Percentiles rank a stretch among this genome's conserved stretches.
These are phyloP conservation scores for Aldabrachelys gigantea DNA, from an alignment of 2,113 vertebrate species.

Conservation along the genomic window DNA sequence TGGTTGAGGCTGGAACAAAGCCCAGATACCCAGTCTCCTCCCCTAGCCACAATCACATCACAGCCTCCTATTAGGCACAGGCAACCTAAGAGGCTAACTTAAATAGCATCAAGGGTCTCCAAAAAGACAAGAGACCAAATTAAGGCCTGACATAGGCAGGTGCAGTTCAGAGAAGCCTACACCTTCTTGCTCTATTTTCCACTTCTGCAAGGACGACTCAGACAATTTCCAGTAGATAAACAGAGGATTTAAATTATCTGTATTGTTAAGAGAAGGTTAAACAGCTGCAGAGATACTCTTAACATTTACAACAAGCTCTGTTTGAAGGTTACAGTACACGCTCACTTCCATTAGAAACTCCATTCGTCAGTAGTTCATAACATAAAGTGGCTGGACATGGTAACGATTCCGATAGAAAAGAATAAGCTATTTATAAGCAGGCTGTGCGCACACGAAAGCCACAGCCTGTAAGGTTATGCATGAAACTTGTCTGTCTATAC, in stretches of 20 bases:
- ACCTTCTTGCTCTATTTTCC: too few species aligned
- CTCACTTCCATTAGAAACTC: not conserved
- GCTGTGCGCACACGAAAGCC: not conserved
- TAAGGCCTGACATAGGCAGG: not conserved
- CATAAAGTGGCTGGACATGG: not conserved
- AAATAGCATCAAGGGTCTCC: not conserved
- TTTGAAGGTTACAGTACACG: not conserved
- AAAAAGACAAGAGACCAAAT: not conserved
- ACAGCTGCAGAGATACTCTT: not conserved
- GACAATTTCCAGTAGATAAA: not conserved
- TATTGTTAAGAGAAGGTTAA: not conserved
- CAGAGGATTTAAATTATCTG: not conserved
- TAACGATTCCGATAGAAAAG: not conserved
- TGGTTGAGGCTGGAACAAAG: not conserved
- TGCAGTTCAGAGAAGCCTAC: not conserved
- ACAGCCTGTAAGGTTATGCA: not conserved
- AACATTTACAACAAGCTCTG: not conserved
- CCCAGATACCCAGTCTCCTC: not conserved
- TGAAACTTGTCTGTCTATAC: not conserved
- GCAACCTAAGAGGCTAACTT: not conserved
- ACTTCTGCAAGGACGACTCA: not conserved
- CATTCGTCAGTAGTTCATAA: not conserved
- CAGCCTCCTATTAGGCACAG: not conserved
- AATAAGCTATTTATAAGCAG: not conserved
- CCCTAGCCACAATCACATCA: not conserved